Percentiles rank a stretch among this genome's conserved stretches.
phyloP scores from a whole-genome alignment of 2,888 invertebrate genomes.

The Homarus gammarus region DNA sequence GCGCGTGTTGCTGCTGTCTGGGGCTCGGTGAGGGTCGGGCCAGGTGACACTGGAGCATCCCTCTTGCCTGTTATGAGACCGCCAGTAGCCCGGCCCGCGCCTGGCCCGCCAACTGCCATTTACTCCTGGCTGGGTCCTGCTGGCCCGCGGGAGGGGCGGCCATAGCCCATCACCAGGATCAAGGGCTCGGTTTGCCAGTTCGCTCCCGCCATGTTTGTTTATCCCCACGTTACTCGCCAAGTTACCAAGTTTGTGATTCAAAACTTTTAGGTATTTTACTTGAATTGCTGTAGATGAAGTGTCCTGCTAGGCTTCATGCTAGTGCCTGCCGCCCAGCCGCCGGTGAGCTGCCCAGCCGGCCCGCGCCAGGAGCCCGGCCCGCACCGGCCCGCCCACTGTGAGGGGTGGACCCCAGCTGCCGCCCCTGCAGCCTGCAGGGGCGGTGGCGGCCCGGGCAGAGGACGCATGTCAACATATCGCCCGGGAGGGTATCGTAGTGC shows the following conservation, averaged over 20 bases:
- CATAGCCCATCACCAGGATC: constrained; percentile 31
- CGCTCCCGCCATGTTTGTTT: constrained; percentile 48
- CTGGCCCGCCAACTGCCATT: constrained; percentile 49
- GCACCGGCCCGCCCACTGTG: constrained; percentile 27
- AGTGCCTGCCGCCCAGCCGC: constrained; percentile 64
- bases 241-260: constrained; percentile 52
- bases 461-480: constrained; percentile 71
- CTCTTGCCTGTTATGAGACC: constrained; percentile 23
- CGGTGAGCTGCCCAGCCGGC: constrained; percentile 47
- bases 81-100: constrained; percentile 51
- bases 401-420: constrained; percentile 21
- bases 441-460: constrained; percentile 53
- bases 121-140: constrained; percentile 42
- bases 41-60: constrained; percentile 27
- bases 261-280: constrained; percentile 59
- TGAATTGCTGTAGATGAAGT: constrained; percentile 62
- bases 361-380: constrained; percentile 52
- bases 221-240: constrained; percentile 38
- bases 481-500: constrained; percentile 61
- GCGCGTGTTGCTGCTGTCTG: constrained; percentile 46
- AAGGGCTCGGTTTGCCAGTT: constrained; percentile 38
- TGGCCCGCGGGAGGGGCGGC: constrained; percentile 46
- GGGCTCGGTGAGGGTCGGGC: constrained; percentile 59
- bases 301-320: constrained; percentile 60
- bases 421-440: constrained; percentile 10